Base-by-base conservation (phyloP, 2,113 vertebrate genomes). In the Dinomys branickii region DNA sequence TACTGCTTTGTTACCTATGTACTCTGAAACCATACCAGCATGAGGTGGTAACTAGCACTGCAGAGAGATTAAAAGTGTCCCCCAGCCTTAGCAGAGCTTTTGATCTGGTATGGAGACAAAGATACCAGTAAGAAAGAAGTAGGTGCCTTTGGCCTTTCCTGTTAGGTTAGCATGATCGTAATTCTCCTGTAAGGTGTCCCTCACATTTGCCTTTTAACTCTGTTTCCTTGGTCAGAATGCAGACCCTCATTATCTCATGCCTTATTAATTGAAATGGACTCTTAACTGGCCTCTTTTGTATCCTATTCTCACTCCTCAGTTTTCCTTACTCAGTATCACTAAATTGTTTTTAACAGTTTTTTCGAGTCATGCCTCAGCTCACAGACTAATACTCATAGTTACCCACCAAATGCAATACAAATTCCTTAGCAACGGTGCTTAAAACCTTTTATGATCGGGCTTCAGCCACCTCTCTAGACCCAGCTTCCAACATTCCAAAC, bases 151-250 rank as follows among this genome's bases (percentile, higher is more conserved):
- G n/a, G 81, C 44, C 44, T 95, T 80, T 96, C 59, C 77, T 92
- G 16, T 95, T 90, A 84, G 33, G 22, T 87, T 87, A 94, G 67
- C 73, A 87, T 54, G 65, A 94, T 88, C n/a, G 41, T 90, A 84
- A 44, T 88, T 78, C 71, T 47, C 35, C 78, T 85, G 91, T 77
- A 16, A 93, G 61, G 58, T 91, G 38, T 65, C 47, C 82, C 44
- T 92, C 38, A 38, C n/a, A 75, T 81, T 94, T 88, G 19, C 59
- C 73, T 44, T 84, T 92, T 44, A 89, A 38, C n/a, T 80, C 58
- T 78, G 59, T 73, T 90, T 85, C 71, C 71, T 47, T 63, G 47
- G 11, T 84, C 63, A 84, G 38, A 24, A 54, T 59, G 94, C 88
- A 91, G 30, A 30, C 52, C 17, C 24, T 92, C 88, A 81, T 41